Conservation (phyloP, 2,113 vertebrate species). For the Oplegnathus fasciatus region DNA sequence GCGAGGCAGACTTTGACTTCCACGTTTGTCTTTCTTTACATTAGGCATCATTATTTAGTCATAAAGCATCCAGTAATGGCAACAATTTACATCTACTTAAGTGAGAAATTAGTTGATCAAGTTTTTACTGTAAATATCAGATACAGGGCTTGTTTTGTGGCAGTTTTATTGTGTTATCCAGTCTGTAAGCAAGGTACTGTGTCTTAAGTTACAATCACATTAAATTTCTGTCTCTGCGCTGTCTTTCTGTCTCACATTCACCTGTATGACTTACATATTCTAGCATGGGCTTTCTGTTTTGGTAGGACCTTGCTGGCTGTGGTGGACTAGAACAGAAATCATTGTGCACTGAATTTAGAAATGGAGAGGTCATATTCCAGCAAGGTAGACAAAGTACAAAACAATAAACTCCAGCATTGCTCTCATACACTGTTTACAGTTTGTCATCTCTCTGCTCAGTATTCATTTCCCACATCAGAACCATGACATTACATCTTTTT, state of each 20-base stretch:
- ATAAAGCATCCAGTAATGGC: background rate
- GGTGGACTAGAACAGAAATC: background rate
- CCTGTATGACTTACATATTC: background rate
- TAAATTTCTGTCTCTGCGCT: background rate
- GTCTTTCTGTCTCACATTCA: background rate
- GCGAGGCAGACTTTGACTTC: background rate
- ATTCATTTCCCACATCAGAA: background rate
- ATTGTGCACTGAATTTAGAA: background rate
- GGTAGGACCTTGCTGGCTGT: background rate
- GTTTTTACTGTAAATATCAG: background rate
- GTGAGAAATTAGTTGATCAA: background rate
- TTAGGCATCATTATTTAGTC: background rate
- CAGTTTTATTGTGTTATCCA: background rate
- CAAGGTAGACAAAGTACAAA: background rate
- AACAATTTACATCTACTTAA: background rate
- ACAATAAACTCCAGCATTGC: background rate
- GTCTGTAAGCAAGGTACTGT: background rate
- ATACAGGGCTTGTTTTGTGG: background rate
- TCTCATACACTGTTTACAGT: background rate
- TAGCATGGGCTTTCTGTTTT: background rate
- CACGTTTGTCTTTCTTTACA: background rate
- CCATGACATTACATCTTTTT: background rate
- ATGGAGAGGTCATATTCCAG: constrained; percentile 1
- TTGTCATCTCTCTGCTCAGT: background rate
- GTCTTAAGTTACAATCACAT: background rate